phyloP scores from a whole-genome alignment of 2,113 vertebrate species.

The Hippocampus abdominalis region DNA sequence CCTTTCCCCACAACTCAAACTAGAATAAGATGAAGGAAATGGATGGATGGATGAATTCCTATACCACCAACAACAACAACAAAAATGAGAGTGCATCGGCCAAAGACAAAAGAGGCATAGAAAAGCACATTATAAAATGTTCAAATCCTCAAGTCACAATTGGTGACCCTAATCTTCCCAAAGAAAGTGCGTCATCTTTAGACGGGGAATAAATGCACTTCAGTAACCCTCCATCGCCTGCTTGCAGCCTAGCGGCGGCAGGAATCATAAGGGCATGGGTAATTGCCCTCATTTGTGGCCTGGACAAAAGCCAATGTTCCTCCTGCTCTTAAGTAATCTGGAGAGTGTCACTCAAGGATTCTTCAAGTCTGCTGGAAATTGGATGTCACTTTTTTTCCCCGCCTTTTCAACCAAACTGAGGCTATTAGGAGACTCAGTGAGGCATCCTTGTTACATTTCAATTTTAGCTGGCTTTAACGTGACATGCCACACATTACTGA shows the following conservation, averaged over 20 bases:
- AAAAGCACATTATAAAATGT: conserved; percentile 5
- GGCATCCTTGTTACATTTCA: background rate
- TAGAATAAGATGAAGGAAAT: background rate
- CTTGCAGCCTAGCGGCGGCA: conserved; percentile 37
- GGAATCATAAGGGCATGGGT: conserved; percentile 48
- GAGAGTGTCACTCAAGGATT: conserved; percentile 58
- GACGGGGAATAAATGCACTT: conserved; percentile 37
- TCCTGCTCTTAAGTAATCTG: conserved; percentile 57
- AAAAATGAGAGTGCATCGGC: background rate
- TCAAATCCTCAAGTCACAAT: conserved; percentile 32
- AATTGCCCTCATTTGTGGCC: conserved; percentile 54
- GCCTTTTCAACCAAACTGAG: conserved; percentile 39
- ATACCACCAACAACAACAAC: background rate
- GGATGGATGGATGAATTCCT: background rate
- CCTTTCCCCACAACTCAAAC: no score
- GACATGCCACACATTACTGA: background rate
- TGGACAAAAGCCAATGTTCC: conserved; percentile 67
- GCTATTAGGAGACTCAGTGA: conserved; percentile 46
- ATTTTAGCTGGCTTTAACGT: conserved; percentile 1
- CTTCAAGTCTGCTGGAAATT: conserved; percentile 55
- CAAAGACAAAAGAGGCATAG: background rate
- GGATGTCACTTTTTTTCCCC: conserved; percentile 35
- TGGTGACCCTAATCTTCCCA: conserved; percentile 9
- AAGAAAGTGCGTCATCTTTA: conserved; percentile 30
- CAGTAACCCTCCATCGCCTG: conserved; percentile 34